Evolutionary conservation across 2,888 invertebrate species (phyloP), one percentile per base, ranked within the genome.

Genomic region (Microplitis manilae): DNA sequence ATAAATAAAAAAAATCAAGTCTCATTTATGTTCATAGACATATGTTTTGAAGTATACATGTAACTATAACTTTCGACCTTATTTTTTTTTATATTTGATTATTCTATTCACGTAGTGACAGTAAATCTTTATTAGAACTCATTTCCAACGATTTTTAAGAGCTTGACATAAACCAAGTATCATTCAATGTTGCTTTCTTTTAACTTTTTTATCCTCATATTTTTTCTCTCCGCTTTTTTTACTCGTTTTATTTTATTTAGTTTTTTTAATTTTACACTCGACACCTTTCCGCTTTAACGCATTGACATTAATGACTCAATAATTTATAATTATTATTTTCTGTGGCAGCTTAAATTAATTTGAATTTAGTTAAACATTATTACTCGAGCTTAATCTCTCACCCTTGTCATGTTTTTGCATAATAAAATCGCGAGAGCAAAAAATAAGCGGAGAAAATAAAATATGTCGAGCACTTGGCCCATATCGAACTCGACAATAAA

Each of bases 91-190:
- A 7, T n/a, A 5, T 50, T 17, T 60, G 64, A 75, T 81, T 81
- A 85, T 86, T 86, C 86, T 71, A 72, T 50, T 74, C 82, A 78
- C 85, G 86, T 86, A 70, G 79, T 9, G 39, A 70, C 83, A 76
- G 82, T 86, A 83, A 80, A 84, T 86, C 84, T 85, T 83, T 79
- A 82, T 86, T 84, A 85, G 83, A 81, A 79, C 82, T 81, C 82
- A 82, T 78, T 80, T 75, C 77, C 78, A 40, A 30, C 62, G 15
- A 17, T 62, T 8, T 30, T n/a, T 5, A 38, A 62, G 60, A 15
- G 39, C 30, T 39, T 65, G 64, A 73, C 20, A 64, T 62, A 62
- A 62, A 62, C 30, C 64, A 40, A 41, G 65, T 40, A 40, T 13
- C 38, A 39, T 50, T 30, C 62, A 62, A 70, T 65, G 74, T 76